Conservation (phyloP, 2,113 vertebrate genomes). For the Charadrius vociferus region DNA sequence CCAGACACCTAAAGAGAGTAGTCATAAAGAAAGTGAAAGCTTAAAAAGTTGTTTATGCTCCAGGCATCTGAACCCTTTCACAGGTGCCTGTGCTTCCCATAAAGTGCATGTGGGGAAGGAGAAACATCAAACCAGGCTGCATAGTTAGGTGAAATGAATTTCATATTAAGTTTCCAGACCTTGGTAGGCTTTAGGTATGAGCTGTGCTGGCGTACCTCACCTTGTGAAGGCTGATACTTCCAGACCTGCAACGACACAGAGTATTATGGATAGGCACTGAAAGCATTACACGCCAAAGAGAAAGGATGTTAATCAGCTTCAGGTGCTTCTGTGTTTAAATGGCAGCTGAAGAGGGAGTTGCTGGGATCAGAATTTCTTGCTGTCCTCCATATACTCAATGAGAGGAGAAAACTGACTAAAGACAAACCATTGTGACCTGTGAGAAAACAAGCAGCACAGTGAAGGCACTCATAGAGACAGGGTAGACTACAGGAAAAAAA, state of each 20-base stretch:
- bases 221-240: not conserved
- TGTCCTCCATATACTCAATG: not conserved
- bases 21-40: not conserved
- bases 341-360: not conserved
- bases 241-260: fast-evolving
- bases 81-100: not conserved
- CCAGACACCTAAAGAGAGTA: not conserved
- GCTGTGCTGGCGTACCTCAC: fast-evolving
- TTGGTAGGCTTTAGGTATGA: not conserved
- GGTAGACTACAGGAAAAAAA: not conserved
- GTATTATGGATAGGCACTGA: fast-evolving
- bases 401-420: not conserved
- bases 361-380: not conserved
- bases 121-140: not conserved
- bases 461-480: not conserved
- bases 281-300: not conserved
- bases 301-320: not conserved
- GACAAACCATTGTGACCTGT: not conserved
- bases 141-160: not conserved
- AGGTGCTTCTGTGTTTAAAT: not conserved
- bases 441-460: not conserved
- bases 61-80: not conserved
- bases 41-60: not conserved
- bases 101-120: not conserved
- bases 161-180: not conserved